Conservation (phyloP, 2,113 vertebrate genomes). For the Poeciliopsis retropinna region DNA sequence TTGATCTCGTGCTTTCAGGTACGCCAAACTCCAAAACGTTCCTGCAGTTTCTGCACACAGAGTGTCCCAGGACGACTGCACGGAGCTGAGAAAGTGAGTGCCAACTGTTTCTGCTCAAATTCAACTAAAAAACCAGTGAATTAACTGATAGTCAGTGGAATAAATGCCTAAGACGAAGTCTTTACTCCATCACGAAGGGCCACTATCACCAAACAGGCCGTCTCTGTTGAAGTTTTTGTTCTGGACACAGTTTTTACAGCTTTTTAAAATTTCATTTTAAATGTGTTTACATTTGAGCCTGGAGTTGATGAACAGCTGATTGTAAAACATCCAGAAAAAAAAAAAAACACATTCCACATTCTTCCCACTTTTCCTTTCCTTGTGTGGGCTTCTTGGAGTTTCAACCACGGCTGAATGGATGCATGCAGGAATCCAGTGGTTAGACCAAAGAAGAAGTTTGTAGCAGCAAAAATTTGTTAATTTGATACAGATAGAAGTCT, state of each 20-base stretch:
- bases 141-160: conserved; percentile 14
- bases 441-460: not conserved
- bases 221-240: not conserved
- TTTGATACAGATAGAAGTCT: not conserved
- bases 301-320: not conserved
- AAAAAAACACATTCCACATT: not conserved
- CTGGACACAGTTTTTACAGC: not conserved
- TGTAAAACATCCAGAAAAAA: not conserved
- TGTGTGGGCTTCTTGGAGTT: not conserved
- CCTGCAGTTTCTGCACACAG: conserved; percentile 81
- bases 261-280: not conserved
- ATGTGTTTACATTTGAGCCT: not conserved
- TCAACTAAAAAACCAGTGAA: conserved; percentile 14
- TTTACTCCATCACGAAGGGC: not conserved
- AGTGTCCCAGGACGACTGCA: conserved; percentile 86
- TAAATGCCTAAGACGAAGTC: not conserved
- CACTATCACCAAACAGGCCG: not conserved
- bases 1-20: conserved; percentile 72
- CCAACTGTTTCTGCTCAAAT: not conserved
- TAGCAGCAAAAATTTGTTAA: not conserved
- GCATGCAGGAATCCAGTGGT: not conserved
- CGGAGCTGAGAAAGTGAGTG: conserved; percentile 91
- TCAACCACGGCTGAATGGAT: not conserved
- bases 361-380: not conserved
- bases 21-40: conserved; percentile 88